A percentile compares a stretch with the other conserved stretches of the same genome.
Evolutionary conservation across 2,888 invertebrate genomes (phyloP).

Genomic region (Drosophila testacea): DNA sequence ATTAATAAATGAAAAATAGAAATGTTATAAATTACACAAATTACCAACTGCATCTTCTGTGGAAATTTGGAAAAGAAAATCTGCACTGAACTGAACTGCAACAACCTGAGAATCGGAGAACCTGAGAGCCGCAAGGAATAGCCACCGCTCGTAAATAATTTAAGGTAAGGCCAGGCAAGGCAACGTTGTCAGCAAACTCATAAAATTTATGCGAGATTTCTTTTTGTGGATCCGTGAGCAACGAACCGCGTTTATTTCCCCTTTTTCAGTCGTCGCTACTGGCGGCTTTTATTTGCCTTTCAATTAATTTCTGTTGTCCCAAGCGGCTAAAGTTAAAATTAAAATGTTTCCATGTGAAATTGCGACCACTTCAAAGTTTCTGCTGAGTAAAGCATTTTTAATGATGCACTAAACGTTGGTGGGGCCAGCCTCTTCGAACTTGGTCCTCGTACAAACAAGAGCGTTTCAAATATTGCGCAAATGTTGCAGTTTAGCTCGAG

Average conservation of each 20-base stretch:
- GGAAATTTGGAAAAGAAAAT: conserved; percentile 10
- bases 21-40: conserved; percentile 30
- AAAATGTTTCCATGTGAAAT: conserved; percentile 44
- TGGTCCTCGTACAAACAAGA: conserved; percentile 20
- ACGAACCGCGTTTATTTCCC: conserved; percentile 30
- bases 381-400: conserved; percentile 65
- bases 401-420: conserved; percentile 67
- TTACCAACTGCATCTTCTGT: conserved; percentile 12
- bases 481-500: conserved; percentile 17
- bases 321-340: conserved; percentile 43
- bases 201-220: conserved; percentile 55
- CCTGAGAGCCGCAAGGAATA: conserved; percentile 30
- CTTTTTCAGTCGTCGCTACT: conserved; percentile 13
- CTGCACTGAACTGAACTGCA: conserved; percentile 24
- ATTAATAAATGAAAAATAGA: conserved; percentile 29
- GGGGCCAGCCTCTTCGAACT: conserved; percentile 33
- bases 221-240: conserved; percentile 17
- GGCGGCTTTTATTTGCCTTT: conserved; percentile 40
- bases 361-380: conserved; percentile 59
- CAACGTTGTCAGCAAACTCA: conserved; percentile 52
- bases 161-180: conserved; percentile 65
- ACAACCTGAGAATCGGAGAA: conserved; percentile 10
- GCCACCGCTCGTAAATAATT: conserved; percentile 76
- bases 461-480: conserved; percentile 26
- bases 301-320: conserved; percentile 40